Conservation (phyloP, 2,113 vertebrate genomes). For the Daubentonia madagascariensis region DNA sequence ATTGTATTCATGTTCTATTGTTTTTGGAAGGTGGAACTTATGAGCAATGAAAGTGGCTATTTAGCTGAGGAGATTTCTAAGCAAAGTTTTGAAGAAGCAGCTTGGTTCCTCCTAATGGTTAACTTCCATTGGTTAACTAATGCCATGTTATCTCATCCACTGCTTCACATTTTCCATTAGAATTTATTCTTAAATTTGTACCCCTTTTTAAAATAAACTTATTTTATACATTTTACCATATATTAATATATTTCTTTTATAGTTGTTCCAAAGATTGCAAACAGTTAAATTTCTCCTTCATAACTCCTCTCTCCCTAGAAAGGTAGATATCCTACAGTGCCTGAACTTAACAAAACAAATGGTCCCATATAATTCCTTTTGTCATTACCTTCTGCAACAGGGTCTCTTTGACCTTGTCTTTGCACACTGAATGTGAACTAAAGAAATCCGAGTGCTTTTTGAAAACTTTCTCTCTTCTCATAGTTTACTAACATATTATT, state of each 20-base stretch:
- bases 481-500: background rate
- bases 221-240: background rate
- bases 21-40: background rate
- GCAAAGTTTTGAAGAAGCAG: background rate
- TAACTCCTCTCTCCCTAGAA: background rate
- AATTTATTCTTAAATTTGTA: background rate
- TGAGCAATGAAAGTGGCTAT: background rate
- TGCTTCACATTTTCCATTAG: background rate
- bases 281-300: background rate
- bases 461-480: background rate
- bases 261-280: background rate
- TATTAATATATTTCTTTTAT: background rate
- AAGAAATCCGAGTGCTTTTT: background rate
- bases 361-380: background rate
- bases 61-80: background rate
- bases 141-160: background rate
- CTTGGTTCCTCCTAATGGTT: background rate
- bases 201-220: background rate
- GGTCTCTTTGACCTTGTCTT: background rate
- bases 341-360: background rate
- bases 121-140: no score
- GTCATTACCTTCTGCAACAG: background rate
- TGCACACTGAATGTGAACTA: background rate
- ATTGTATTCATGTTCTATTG: background rate
- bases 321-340: background rate